Evolutionary conservation across 1,140 invertebrate genomes (phyloP).

Genomic region (Drosophila carrolli): DNA sequence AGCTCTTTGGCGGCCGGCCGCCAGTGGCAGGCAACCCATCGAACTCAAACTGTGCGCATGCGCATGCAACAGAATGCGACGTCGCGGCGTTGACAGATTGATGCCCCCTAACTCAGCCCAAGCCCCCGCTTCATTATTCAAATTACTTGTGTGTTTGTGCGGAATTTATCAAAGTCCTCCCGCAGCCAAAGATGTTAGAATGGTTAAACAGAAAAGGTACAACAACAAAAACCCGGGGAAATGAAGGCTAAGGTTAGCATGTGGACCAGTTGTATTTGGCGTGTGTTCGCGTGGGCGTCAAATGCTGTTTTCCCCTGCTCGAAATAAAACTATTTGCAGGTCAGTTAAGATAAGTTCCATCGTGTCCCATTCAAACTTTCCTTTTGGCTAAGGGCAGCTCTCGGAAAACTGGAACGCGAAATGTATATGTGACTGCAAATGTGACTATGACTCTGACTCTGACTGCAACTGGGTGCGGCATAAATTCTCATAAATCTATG

Average conservation of each 20-base stretch:
- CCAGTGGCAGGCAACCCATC: constrained; percentile 77
- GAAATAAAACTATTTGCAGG: constrained; percentile 66
- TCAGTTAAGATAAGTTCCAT: constrained; percentile 68
- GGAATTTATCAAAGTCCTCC: constrained; percentile 79
- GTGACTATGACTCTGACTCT: constrained; percentile 10
- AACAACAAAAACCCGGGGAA: background rate
- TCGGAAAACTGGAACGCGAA: constrained; percentile 26
- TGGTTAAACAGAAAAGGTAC: no score
- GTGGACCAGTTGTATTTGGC: constrained; percentile 46
- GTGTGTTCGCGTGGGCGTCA: constrained; percentile 62
- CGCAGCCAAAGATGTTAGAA: constrained; percentile 9
- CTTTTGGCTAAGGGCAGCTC: constrained; percentile 72
- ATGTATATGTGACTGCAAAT: constrained; percentile 23
- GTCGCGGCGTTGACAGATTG: constrained; percentile 76
- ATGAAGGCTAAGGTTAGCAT: constrained; percentile 21
- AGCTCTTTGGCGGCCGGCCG: constrained; percentile 48
- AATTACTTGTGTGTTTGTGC: constrained; percentile 75
- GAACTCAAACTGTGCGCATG: constrained; percentile 81
- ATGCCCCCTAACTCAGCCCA: constrained; percentile 69
- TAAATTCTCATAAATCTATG: constrained; percentile 78
- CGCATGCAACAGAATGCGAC: constrained; percentile 76
- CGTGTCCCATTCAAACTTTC: constrained; percentile 66
- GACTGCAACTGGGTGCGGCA: constrained; percentile 65
- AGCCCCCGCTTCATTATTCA: constrained; percentile 79
- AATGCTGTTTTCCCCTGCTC: constrained; percentile 47